Conservation (phyloP, 2,113 vertebrate genomes). For the Petaurus breviceps region DNA sequence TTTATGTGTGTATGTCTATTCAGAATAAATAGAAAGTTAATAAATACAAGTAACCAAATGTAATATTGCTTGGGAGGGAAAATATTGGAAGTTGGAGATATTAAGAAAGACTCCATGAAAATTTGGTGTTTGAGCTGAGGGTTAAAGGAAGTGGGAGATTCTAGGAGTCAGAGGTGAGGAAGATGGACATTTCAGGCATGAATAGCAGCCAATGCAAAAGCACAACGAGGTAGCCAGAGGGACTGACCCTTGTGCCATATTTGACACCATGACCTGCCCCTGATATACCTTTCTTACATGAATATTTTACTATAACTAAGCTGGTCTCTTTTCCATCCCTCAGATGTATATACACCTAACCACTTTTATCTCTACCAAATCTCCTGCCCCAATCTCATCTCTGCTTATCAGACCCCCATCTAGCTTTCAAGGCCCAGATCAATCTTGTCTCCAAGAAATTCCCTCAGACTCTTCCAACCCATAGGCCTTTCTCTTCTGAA, state of each 20-base stretch:
- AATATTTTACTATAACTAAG: background rate
- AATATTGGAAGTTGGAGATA: background rate
- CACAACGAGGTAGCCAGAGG: background rate
- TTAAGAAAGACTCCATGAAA: background rate
- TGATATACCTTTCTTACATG: background rate
- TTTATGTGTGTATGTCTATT: background rate
- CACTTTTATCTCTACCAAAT: background rate
- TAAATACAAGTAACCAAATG: background rate
- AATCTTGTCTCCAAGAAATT: background rate
- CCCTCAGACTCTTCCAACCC: background rate
- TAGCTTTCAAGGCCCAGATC: background rate
- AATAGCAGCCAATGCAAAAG: background rate
- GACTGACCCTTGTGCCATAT: background rate
- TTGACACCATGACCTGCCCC: background rate
- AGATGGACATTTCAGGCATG: background rate
- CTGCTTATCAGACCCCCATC: background rate
- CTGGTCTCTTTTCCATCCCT: background rate
- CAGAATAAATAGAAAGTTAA: background rate
- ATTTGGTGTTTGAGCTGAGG: background rate
- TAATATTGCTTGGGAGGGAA: background rate
- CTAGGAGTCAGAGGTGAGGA: background rate
- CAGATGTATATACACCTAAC: background rate
- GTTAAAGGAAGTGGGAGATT: background rate
- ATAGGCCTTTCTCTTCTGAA: background rate
- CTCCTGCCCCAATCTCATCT: background rate